A percentile compares a stretch with the other conserved stretches of the same genome.
Evolutionary conservation across 2,888 invertebrate species (phyloP).

Genomic region (Galerucella calmariensis): DNA sequence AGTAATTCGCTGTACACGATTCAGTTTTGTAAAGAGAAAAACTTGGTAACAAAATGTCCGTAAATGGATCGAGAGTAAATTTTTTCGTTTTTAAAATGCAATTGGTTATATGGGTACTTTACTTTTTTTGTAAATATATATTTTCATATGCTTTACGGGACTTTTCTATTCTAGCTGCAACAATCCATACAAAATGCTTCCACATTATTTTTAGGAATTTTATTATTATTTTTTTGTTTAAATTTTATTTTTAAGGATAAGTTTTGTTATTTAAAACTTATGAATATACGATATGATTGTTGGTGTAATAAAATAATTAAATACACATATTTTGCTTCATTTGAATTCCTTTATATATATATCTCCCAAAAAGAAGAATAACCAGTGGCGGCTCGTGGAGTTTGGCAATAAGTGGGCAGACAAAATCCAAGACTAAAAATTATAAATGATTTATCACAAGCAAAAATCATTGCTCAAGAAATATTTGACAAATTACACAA

Average conservation of each 20-base stretch:
- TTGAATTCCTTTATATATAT: neutral
- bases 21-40: neutral
- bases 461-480: too few relatives aligned
- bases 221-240: conserved; percentile 60
- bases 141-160: conserved; percentile 59
- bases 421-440: too few relatives aligned
- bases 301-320: conserved; percentile 65
- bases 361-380: neutral
- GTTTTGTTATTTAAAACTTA: conserved; percentile 66
- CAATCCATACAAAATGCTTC: conserved; percentile 61
- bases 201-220: conserved; percentile 53
- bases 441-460: too few relatives aligned
- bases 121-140: conserved; percentile 54
- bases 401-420: too few relatives aligned
- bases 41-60: neutral
- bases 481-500: too few relatives aligned
- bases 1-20: neutral
- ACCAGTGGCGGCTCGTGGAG: too few relatives aligned
- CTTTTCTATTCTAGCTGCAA: conserved; percentile 56
- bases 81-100: conserved; percentile 48
- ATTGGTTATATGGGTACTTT: conserved; percentile 58
- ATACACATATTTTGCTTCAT: conserved; percentile 23
- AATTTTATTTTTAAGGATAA: conserved; percentile 64
- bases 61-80: conserved; percentile 44
- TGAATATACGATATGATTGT: conserved; percentile 67